These are phyloP conservation scores for Torymus auratus DNA, from an alignment of 2,888 invertebrate genomes.

Conservation along the genomic window DNA sequence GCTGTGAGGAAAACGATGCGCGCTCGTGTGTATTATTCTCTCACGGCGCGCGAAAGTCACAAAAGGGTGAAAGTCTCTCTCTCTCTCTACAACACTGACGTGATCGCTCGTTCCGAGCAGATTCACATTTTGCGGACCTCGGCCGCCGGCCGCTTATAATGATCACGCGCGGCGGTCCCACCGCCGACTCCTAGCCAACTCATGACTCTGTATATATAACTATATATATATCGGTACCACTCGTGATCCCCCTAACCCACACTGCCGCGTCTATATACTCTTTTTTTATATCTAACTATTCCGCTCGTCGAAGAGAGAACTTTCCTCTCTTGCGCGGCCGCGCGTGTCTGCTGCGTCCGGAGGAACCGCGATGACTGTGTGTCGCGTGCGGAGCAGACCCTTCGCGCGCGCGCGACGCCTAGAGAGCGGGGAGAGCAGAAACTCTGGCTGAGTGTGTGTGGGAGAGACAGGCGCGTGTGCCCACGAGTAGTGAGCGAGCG, in stretches of 20 bases:
- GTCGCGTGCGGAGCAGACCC: constrained; percentile 59
- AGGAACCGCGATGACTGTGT: constrained; percentile 57
- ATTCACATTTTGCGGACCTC: constrained; percentile 36
- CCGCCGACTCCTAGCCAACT: too few species aligned
- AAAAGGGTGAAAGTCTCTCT: constrained; percentile 32
- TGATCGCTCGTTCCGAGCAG: constrained; percentile 4
- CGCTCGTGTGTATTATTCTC: background rate
- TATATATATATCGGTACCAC: too few species aligned
- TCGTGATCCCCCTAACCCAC: too few species aligned
- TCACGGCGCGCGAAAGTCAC: constrained; percentile 18
- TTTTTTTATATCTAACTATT: too few species aligned
- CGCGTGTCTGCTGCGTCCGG: constrained; percentile 38
- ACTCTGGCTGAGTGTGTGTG: constrained; percentile 36
- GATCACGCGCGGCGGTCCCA: too few species aligned
- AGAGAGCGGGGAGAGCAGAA: constrained; percentile 29
- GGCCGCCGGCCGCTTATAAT: background rate
- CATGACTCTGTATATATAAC: too few species aligned
- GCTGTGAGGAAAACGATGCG: constrained; percentile 19
- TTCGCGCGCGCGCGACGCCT: constrained; percentile 17
- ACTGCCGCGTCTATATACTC: too few species aligned
- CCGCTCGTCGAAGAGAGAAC: background rate
- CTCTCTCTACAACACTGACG: background rate
- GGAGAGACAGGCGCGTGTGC: constrained; percentile 61
- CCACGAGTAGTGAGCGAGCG: constrained; percentile 55
- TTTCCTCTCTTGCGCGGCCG: background rate